Evolutionary conservation across 1,140 invertebrate genomes (phyloP), one percentile per base, ranked within the genome.

Genomic region (Ridgeia piscesae): DNA sequence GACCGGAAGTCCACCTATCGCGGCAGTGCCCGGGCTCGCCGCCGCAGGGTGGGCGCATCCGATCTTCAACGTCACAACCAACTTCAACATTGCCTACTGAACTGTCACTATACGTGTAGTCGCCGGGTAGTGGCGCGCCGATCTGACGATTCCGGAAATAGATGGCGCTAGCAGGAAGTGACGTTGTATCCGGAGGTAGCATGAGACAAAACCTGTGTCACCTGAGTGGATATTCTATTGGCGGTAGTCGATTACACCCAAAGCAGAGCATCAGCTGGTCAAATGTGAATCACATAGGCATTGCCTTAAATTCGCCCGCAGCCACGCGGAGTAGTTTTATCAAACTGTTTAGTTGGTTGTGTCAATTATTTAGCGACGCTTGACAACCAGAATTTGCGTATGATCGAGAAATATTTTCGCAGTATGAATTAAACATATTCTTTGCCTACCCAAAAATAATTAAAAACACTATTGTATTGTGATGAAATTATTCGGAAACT

Each of bases 11-110:
- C 35, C 89, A 34, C 89, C 89, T 14, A 42, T 90, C 89, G 34
- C 89, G 17, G 89, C 34, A 8, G 35, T 90, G n/a, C 33, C 89
- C 8, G 34, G 34, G 17, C 17, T 90, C 9, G 31, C 89, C 14
- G 31, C 89, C 17, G 89, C 89, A 2, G 89, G 89, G 4, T 90
- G 89, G 89, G 89, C 89, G 8, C 89, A 90, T n/a, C 33, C 89
- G 31, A 77, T 77, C 58, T 77, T 77, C 58, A 77, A 77, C 58
- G 58, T 77, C 27, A 77, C 58, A 21, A 77, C 58, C 17, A 77
- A 77, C 58, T 77, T 77, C 58, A 77, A 77, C 17, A 77, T 77
- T 21, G 58, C 58, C 27, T 77, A 77, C 58, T 77, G 58, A 77
- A 77, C 58, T 77, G 27, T 8, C 17, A 77, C 58, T 77, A 77